These are phyloP conservation scores for Melanotus villosus DNA, from an alignment of 2,888 invertebrate genomes.

Conservation along the genomic window DNA sequence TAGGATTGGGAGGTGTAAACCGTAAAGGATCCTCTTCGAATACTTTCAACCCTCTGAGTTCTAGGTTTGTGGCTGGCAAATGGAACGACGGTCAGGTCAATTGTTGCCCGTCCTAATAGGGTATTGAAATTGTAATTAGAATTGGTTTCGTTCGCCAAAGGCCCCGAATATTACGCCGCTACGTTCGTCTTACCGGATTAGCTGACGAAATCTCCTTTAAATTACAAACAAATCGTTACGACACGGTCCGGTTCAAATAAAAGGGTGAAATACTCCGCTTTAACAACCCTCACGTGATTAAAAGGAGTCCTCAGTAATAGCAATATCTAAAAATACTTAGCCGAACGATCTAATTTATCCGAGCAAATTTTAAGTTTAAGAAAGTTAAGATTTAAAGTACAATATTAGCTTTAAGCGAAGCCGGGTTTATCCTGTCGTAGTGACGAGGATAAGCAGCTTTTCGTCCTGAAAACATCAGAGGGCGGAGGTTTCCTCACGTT, in stretches of 20 bases:
- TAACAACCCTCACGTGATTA: too few relatives aligned
- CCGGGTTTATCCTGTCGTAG: constrained; percentile 22
- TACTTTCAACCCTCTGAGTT: constrained; percentile 7
- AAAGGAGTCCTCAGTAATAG: too few relatives aligned
- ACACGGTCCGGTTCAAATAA: too few relatives aligned
- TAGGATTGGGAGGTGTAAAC: constrained; percentile 4
- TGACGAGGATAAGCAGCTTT: constrained; percentile 18
- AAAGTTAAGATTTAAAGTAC: neutral
- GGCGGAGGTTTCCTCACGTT: neutral
- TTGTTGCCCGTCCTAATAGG: constrained; percentile 33
- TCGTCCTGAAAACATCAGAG: constrained; percentile 3
- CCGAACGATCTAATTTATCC: too few relatives aligned
- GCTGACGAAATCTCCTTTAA: constrained; percentile 12
- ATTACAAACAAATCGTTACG: constrained; percentile 11
- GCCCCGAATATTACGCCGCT: constrained; percentile 3
- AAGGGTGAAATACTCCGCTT: too few relatives aligned
- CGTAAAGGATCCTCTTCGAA: constrained; percentile 16
- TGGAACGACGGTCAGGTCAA: constrained; percentile 28
- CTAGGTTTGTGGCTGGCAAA: constrained; percentile 16
- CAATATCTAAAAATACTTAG: too few relatives aligned
- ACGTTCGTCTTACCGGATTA: constrained; percentile 18
- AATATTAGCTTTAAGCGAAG: constrained; percentile 22
- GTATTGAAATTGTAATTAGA: constrained; percentile 35
- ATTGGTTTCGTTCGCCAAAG: constrained; percentile 26
- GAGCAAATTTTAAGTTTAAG: constrained; percentile 12